Percentiles rank a stretch among this genome's conserved stretches.
These are phyloP conservation scores for Anagyrus pseudococci DNA, from an alignment of 2,888 invertebrate species.

Conservation along the genomic window DNA sequence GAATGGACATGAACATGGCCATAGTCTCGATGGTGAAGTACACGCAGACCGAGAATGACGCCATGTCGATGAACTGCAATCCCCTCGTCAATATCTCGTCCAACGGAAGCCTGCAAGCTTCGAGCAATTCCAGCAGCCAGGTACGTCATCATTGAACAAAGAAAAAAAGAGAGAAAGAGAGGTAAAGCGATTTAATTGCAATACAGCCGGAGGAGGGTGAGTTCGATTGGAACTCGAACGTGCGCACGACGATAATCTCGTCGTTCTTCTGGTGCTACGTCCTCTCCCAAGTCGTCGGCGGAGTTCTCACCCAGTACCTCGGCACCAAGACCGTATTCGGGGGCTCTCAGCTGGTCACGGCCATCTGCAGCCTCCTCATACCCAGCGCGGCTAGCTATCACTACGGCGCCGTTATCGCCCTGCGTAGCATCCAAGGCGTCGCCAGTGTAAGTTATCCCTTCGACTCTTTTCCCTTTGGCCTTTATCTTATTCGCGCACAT, in stretches of 20 bases:
- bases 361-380: slow-evolving; percentile 71
- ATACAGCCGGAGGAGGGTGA: slow-evolving; percentile 60
- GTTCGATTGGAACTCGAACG: slow-evolving; percentile 70
- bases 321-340: slow-evolving; percentile 76
- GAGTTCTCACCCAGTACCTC: slow-evolving; percentile 73
- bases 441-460: slow-evolving; percentile 67
- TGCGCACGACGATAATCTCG: slow-evolving; percentile 72
- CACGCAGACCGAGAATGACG: slow-evolving; percentile 24
- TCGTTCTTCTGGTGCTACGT: slow-evolving; percentile 80
- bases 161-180: neutral
- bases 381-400: slow-evolving; percentile 71
- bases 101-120: slow-evolving; percentile 40
- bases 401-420: slow-evolving; percentile 67
- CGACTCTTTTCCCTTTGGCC: neutral
- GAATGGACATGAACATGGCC: slow-evolving; percentile 76
- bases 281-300: slow-evolving; percentile 73
- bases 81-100: slow-evolving; percentile 30
- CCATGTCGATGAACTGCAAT: slow-evolving; percentile 35
- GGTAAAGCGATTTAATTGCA: neutral
- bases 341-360: slow-evolving; percentile 74
- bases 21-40: slow-evolving; percentile 72
- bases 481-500: too few relatives aligned
- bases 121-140: slow-evolving; percentile 26
- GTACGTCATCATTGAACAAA: slow-evolving; percentile 34
- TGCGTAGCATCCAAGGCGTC: slow-evolving; percentile 73